Conservation (phyloP, 2,797 vertebrate species). For the Distichodus sexfasciatus region DNA sequence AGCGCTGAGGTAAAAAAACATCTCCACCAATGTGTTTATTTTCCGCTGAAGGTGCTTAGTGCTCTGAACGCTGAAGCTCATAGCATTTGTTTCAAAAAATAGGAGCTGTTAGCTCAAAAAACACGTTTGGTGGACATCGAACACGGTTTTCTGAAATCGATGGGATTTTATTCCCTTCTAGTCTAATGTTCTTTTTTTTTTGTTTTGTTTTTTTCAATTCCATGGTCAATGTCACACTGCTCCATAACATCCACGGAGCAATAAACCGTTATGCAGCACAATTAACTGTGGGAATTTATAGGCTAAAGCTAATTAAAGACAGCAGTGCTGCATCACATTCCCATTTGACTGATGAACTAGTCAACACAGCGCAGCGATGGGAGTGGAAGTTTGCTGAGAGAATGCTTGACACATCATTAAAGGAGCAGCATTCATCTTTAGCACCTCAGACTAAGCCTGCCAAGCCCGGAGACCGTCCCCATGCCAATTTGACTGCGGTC, state of each 20-base stretch:
- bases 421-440: constrained; percentile 17
- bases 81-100: no score
- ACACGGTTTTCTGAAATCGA: no score
- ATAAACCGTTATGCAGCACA: constrained; percentile 33
- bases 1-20: no score
- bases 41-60: no score
- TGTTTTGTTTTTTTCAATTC: constrained; percentile 6
- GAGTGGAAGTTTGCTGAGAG: constrained; percentile 19
- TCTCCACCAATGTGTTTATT: no score
- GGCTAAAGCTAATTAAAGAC: constrained; percentile 46
- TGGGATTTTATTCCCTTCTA: no score
- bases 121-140: no score
- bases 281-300: constrained; percentile 47
- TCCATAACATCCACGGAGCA: constrained; percentile 19
- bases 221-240: constrained; percentile 22
- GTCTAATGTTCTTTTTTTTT: not conserved
- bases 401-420: constrained; percentile 40
- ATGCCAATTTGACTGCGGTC: not conserved
- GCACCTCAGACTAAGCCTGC: not conserved
- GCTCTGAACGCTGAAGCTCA: no score
- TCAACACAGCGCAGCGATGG: constrained; percentile 18
- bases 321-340: constrained; percentile 35
- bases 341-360: constrained; percentile 47
- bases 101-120: no score
- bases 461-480: not conserved